Conservation (phyloP, 1,140 invertebrate genomes). For the Phenacoccus solenopsis region DNA sequence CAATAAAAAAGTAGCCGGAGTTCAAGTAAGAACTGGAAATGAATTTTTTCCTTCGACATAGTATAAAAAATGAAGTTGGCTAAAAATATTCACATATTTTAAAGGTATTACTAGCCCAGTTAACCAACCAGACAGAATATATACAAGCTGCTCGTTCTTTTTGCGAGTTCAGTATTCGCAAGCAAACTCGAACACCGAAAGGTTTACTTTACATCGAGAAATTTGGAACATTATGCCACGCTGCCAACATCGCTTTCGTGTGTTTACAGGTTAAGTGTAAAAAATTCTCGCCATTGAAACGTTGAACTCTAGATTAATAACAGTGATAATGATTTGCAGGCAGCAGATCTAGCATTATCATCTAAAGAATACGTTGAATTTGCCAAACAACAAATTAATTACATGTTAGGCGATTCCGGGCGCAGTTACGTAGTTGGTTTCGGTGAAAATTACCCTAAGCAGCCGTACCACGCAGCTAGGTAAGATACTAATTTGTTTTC, state of each 20-base stretch:
- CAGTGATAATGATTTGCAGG: constrained; percentile 31
- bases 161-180: constrained; percentile 38
- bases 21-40: constrained; percentile 40
- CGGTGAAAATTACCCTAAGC: constrained; percentile 42
- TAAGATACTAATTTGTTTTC: constrained; percentile 26
- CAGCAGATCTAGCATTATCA: constrained; percentile 35
- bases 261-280: constrained; percentile 35
- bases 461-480: constrained; percentile 42
- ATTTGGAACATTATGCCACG: constrained; percentile 43
- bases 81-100: constrained; percentile 9
- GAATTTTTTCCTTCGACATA: no score
- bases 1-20: constrained; percentile 45
- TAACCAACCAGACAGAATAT: constrained; percentile 36
- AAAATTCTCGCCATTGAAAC: background rate
- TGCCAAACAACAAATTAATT: constrained; percentile 47
- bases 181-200: constrained; percentile 39
- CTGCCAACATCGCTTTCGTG: constrained; percentile 44
- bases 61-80: no score
- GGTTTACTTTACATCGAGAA: constrained; percentile 44
- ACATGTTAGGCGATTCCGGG: constrained; percentile 45
- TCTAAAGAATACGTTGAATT: constrained; percentile 38
- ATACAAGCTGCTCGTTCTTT: constrained; percentile 37
- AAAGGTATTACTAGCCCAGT: constrained; percentile 38
- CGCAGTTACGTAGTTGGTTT: constrained; percentile 51
- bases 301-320: background rate